Base-by-base conservation (phyloP, 2,888 invertebrate genomes). In the Lamproptera curius region DNA sequence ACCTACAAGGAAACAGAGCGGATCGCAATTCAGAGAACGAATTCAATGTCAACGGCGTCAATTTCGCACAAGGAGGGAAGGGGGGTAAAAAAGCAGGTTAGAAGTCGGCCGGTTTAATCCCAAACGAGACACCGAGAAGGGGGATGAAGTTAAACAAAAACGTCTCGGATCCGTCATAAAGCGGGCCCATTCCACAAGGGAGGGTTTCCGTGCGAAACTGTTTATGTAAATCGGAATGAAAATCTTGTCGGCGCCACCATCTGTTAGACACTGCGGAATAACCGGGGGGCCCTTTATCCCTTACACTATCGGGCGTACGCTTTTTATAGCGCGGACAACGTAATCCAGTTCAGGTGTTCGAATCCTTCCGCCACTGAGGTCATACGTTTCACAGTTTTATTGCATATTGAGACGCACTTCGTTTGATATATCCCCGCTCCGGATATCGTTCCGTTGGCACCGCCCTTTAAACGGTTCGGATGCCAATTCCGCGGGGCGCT, bases 321-420 rank as follows among this genome's bases (percentile, higher is more conserved):
- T 76, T 83, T 79, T 82, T 80, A 80, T 77, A 75, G 76, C 68
- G 53, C 59, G 74, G 77, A 77, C 78, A 80, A 78, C 73, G 80
- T 85, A 84, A 83, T 86, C 76, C 76, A 75, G 78, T 82, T 81
- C 86, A 85, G 86, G 86, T 84, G 85, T 72, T 76, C 74, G 82
- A 70, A 79, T 81, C 77, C 79, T 69, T 68, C 58, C 68, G 70
- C 65, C 73, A 73, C 73, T 77, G 76, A 80, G 79, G 77, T 78
- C 79, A 72, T 80, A 77, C 78, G 70, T 78, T 78, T 65, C 58
- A 73, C 66, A 63, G 70, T 79, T 86, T 86, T 85, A 85, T 84
- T 84, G 83, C 82, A 82, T 85, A 85, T 86, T 87, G 86, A 83
- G 81, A 82, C 77, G 77, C 81, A 81, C 67, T 77, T n/a, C 74